Conservation (phyloP, 2,797 vertebrate species). For the Anabas testudineus region DNA sequence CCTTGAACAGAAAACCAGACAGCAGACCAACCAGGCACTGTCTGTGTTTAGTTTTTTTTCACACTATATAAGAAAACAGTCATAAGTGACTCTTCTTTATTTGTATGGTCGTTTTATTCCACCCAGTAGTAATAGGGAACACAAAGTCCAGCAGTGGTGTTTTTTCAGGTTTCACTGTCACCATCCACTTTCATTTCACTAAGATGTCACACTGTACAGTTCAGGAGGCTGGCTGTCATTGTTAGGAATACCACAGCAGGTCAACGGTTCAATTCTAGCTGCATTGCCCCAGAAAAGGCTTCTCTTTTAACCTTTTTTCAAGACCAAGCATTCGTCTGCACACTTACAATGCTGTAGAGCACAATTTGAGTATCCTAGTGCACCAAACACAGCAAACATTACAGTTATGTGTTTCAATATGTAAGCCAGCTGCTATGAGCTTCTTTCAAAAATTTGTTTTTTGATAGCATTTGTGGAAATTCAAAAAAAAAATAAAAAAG, state of each 20-base stretch:
- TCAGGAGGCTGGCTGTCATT: not conserved
- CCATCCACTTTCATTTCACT: constrained; percentile 44
- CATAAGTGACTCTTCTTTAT: constrained; percentile 50
- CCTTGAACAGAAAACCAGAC: constrained; percentile 28
- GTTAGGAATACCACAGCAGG: constrained; percentile 6
- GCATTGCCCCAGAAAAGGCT: not conserved
- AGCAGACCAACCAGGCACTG: constrained; percentile 6
- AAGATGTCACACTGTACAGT: constrained; percentile 3
- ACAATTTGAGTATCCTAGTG: not conserved
- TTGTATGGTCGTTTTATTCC: constrained; percentile 60
- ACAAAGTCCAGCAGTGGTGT: constrained; percentile 24
- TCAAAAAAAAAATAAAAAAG: too few species aligned
- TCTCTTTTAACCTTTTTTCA: constrained; percentile 9
- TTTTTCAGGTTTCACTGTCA: constrained; percentile 28
- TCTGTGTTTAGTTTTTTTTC: constrained; percentile 6
- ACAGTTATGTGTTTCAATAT: too few species aligned
- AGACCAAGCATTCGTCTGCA: not conserved
- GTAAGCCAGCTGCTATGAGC: too few species aligned
- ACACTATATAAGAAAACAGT: constrained; percentile 36
- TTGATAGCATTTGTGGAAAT: too few species aligned
- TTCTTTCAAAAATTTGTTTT: too few species aligned
- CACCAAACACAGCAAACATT: too few species aligned
- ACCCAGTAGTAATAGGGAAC: constrained; percentile 44
- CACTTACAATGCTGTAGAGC: too few species aligned
- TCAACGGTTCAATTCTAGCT: constrained; percentile 25